A percentile compares a stretch with the other conserved stretches of the same genome.
phyloP scores from a whole-genome alignment of 2,113 vertebrate species.

The Ahaetulla prasina region DNA sequence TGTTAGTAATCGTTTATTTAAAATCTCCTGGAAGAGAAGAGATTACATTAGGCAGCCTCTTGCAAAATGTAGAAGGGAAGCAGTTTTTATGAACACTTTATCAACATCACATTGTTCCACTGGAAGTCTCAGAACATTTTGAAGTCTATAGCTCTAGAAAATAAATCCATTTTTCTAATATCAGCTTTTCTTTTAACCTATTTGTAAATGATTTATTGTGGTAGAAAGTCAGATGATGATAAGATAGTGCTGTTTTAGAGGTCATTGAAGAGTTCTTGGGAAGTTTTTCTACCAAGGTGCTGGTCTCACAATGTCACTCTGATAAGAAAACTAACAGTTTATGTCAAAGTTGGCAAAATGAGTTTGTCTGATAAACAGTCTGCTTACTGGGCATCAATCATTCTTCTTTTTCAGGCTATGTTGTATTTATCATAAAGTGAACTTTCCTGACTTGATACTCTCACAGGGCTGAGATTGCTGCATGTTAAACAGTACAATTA shows the following conservation, averaged over 20 bases:
- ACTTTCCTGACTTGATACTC: conserved; percentile 67
- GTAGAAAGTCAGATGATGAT: conserved; percentile 72
- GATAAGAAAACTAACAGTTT: conserved; percentile 78
- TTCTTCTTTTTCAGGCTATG: conserved; percentile 60
- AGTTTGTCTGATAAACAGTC: conserved; percentile 80
- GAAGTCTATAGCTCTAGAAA: conserved; percentile 64
- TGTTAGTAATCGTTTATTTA: conserved; percentile 21
- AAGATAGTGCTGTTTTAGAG: conserved; percentile 80
- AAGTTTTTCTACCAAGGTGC: conserved; percentile 72
- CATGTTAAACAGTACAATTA: conserved; percentile 42
- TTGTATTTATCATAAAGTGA: conserved; percentile 78
- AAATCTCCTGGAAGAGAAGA: conserved; percentile 31
- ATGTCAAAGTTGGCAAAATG: conserved; percentile 79
- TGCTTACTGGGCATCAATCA: conserved; percentile 73
- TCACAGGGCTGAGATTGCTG: conserved; percentile 47
- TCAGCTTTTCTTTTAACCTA: conserved; percentile 67
- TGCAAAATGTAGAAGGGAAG: conserved; percentile 30
- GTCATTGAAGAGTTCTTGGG: conserved; percentile 76
- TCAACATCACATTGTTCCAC: conserved; percentile 50
- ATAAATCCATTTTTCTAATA: conserved; percentile 71
- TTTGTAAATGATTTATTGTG: conserved; percentile 79
- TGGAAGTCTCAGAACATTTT: conserved; percentile 45
- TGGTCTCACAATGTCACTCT: conserved; percentile 64
- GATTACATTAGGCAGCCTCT: conserved; percentile 36
- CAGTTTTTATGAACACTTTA: conserved; percentile 51